Percentiles rank a stretch among this genome's conserved stretches.
phyloP scores from a whole-genome alignment of 2,113 vertebrate species.

The Calyptommatus sinebrachiatus region DNA sequence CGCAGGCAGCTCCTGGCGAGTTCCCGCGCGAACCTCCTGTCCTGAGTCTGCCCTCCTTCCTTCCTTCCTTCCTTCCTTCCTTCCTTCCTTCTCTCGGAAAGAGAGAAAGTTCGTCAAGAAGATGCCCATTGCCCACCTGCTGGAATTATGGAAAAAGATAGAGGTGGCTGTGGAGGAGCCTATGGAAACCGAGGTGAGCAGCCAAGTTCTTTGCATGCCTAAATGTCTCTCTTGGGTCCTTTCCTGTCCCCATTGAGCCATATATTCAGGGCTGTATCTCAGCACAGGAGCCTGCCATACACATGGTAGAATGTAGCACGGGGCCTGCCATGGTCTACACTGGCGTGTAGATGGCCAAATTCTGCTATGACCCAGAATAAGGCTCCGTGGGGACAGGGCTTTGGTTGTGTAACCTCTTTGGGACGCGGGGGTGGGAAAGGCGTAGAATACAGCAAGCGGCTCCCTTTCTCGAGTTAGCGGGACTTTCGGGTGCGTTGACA shows the following conservation, averaged over 20 bases:
- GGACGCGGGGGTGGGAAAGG: neutral
- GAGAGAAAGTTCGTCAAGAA: slow-evolving; percentile 34
- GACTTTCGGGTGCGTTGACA: neutral
- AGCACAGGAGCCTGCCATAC: too few relatives aligned
- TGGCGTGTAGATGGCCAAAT: too few relatives aligned
- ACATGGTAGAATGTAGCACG: too few relatives aligned
- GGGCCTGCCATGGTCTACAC: too few relatives aligned
- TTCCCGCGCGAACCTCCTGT: too few relatives aligned
- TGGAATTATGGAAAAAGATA: slow-evolving; percentile 79
- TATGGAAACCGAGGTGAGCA: slow-evolving; percentile 77
- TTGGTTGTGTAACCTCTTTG: neutral
- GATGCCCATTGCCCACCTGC: slow-evolving; percentile 76
- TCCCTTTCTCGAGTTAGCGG: neutral
- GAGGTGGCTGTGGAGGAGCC: slow-evolving; percentile 77
- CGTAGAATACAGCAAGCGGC: too few relatives aligned
- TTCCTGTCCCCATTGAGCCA: neutral
- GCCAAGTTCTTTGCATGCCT: neutral
- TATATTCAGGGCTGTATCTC: too few relatives aligned
- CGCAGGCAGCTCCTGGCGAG: too few relatives aligned
- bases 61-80: too few relatives aligned
- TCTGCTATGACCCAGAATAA: too few relatives aligned
- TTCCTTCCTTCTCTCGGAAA: neutral
- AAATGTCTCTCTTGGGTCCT: fast-evolving
- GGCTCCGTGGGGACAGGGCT: too few relatives aligned
- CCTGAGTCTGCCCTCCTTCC: too few relatives aligned